Evolutionary conservation across 2,888 invertebrate species (phyloP).

Genomic region (Erebia ligea): DNA sequence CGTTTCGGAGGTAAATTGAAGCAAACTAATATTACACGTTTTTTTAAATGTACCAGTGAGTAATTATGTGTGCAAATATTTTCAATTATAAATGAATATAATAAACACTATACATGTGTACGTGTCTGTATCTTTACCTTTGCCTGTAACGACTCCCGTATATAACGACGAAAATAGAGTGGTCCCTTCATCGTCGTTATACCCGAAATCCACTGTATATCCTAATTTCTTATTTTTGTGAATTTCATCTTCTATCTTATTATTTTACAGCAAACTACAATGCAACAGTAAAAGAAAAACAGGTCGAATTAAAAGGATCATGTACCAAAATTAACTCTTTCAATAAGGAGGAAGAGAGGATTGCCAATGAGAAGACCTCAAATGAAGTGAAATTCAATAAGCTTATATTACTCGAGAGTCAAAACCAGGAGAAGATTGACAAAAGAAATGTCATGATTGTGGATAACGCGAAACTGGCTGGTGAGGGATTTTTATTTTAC

Average conservation of each 20-base stretch:
- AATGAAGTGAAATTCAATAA: conserved; percentile 75
- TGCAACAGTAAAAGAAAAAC: conserved; percentile 62
- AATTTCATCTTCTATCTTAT: background rate
- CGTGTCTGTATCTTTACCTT: no score
- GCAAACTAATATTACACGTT: no score
- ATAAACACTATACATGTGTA: no score
- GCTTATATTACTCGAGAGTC: conserved; percentile 68
- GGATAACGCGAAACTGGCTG: conserved; percentile 67
- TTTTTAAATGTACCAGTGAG: no score
- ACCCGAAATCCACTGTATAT: no score
- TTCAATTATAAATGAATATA: no score
- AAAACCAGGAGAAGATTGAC: conserved; percentile 75
- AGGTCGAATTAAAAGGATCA: conserved; percentile 70
- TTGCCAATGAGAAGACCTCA: conserved; percentile 70
- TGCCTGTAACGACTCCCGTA: no score
- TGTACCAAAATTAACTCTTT: conserved; percentile 67
- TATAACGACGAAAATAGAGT: no score
- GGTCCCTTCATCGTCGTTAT: no score
- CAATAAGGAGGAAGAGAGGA: conserved; percentile 72
- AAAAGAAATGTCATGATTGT: conserved; percentile 68
- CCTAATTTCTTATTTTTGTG: no score
- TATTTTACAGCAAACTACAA: conserved; percentile 61
- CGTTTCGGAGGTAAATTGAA: no score
- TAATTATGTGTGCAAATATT: no score
- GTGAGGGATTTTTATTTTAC: conserved; percentile 45